Evolutionary conservation across 2,797 vertebrate species (phyloP), one percentile per base, ranked within the genome.

Genomic region (Rhinophrynus dorsalis): DNA sequence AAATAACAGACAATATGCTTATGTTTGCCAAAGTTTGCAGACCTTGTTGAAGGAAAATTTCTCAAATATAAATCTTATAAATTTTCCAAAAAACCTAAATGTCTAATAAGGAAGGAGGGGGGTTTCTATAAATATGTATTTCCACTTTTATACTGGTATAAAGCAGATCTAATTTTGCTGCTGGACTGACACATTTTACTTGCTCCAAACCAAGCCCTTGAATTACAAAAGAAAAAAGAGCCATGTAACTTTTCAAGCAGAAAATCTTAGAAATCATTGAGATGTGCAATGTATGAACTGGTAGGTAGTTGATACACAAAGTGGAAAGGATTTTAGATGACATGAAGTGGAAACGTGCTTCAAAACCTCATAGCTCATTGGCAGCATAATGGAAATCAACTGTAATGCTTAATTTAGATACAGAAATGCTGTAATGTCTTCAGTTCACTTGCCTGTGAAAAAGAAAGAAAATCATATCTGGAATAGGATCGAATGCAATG

Each of bases 241-340:
- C 61, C 60, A 73, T 67, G 70, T 67, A 73, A 52, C 62, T 67
- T 66, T 60, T 73, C 62, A 73, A 44, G 70, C 70, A 67, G 70
- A 73, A 73, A 73, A 73, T 70, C 67, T 63, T 62, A 50, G 58
- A 70, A 70, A 70, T 73, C 62, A 60, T 67, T 55, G 55, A 66
- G 70, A 59, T 60, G 67, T 66, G 62, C 62, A 66, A 67, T 73
- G 59, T 73, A 66, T 60, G 62, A 66, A 63, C 70, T 59, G 47
- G 62, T 57, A 67, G 57, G 55, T 66, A 59, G 70, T 60, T 60
- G 37, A 66, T 45, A 66, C 32, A 60, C 70, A 67, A 73, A 54
- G 62, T 54, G 37, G 67, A 66, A 73, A 73, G 56, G 55, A 60
- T 42, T 60, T 47, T 67, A 35, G 42, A 66, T 66, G 69, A 66